Conservation (phyloP, 2,888 invertebrate species). For the Chaitophorus viminalis region DNA sequence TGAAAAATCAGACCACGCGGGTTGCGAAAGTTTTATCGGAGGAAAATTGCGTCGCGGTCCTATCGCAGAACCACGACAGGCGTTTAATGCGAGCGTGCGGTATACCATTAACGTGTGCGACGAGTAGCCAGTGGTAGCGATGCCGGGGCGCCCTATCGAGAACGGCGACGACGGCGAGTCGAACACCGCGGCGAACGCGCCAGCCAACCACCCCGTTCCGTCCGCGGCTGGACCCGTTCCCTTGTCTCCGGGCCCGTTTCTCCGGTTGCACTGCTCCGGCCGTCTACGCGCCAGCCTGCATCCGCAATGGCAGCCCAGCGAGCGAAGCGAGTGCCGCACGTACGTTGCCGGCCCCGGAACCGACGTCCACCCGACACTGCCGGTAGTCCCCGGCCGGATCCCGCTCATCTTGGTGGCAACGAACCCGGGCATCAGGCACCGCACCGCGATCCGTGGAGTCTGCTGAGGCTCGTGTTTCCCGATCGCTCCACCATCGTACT, state of each 20-base stretch:
- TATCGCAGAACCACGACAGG: no score
- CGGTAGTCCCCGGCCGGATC: constrained; percentile 70
- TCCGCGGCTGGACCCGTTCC: no score
- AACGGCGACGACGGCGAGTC: constrained; percentile 35
- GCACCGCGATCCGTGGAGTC: constrained; percentile 76
- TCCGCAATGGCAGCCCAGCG: constrained; percentile 27
- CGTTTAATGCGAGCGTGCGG: no score
- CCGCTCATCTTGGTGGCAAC: constrained; percentile 93
- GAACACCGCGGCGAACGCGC: not conserved
- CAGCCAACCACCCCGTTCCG: not conserved
- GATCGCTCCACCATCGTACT: constrained; percentile 76
- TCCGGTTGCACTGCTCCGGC: not conserved
- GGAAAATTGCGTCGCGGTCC: no score
- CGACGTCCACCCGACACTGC: not conserved
- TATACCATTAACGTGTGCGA: constrained; percentile 27
- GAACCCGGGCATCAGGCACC: constrained; percentile 86
- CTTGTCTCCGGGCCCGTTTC: not conserved
- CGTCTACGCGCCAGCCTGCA: not conserved
- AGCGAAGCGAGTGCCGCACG: constrained; percentile 20
- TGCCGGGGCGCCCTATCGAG: not conserved
- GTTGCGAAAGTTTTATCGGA: no score
- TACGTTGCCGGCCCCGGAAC: not conserved
- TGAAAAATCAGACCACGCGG: no score
- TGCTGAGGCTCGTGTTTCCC: constrained; percentile 64
- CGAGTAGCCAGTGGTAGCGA: constrained; percentile 17